These are phyloP conservation scores for Turdus rufiventris DNA, from an alignment of 2,113 vertebrate genomes.

Conservation along the genomic window DNA sequence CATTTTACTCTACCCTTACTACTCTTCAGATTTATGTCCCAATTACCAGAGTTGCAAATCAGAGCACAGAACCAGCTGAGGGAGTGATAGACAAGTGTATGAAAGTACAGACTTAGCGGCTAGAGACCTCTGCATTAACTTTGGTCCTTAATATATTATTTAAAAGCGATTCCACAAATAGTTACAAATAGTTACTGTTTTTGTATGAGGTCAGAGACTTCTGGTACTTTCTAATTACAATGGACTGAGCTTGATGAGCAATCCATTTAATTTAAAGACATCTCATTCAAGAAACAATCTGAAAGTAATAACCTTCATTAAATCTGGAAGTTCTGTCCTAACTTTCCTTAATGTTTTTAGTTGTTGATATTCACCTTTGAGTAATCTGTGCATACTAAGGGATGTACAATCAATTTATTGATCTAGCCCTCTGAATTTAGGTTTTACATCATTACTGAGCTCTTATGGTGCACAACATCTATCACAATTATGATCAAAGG, in stretches of 20 bases:
- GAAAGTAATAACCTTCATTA: background rate
- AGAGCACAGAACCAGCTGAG: background rate
- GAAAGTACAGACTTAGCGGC: background rate
- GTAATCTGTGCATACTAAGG: background rate
- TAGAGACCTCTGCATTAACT: background rate
- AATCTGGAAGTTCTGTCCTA: background rate
- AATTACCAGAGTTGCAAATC: background rate
- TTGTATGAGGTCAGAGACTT: background rate
- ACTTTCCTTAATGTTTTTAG: background rate
- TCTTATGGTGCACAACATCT: background rate
- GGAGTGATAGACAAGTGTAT: background rate
- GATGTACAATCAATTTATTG: background rate
- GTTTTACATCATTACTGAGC: background rate
- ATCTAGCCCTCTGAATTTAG: background rate
- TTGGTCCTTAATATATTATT: background rate
- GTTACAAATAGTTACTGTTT: background rate
- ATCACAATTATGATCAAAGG: background rate
- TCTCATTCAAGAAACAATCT: background rate
- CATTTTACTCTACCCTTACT: background rate
- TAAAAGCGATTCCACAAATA: background rate
- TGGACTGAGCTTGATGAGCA: background rate
- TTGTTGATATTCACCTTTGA: background rate
- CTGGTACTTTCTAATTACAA: background rate
- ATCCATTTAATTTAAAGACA: background rate
- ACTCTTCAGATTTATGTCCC: background rate